Base-by-base conservation (phyloP, 2,888 invertebrate genomes). In the Drosophila rubida region DNA sequence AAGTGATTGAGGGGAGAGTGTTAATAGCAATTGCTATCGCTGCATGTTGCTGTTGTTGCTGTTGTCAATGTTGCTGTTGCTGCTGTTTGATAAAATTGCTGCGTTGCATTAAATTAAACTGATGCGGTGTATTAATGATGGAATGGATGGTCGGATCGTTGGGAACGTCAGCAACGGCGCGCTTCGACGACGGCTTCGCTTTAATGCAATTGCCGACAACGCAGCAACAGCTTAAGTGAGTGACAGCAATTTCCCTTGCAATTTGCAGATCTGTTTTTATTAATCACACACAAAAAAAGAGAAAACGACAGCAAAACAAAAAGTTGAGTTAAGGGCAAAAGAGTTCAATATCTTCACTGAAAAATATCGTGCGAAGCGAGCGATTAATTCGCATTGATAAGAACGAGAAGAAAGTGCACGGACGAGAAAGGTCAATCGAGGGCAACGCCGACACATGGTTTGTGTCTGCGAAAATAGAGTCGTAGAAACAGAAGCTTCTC, bases 91-190 rank as follows among this genome's bases (percentile, higher is more conserved):
- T 86, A 77, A 87, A 88, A 75, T 71, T 83, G 88, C 87, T 75
- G 87, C 75, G 78, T 86, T 84, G 84, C 88, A 86, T 78, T 88
- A 83, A 88, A 69, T 80, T 88, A 78, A 84, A 75, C 78, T 83
- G 84, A 78, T 88, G 87, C 72, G 84, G 78, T 88, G 63, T 75
- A 83, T 80, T 88, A 86, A 83, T 70, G 84, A 80, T 67, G 77
- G 60, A 45, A 48, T 53, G 46, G 60, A 35, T 35, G 19, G 13
- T 42, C 19, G 19, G 2, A 9, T 13, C 11, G 32, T 8, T 41
- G 67, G 42, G 25, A 37, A 35, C 59, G 59, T 49, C 50, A 46
- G 23, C 51, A 63, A 41, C 23, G 65, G 42, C 68, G n/a, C 4
- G n/a, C 32, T n/a, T 2, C 60, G 51, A 19, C 61, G 23, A 51